phyloP scores from a whole-genome alignment of 2,888 invertebrate species.

The Isoperla grammatica region DNA sequence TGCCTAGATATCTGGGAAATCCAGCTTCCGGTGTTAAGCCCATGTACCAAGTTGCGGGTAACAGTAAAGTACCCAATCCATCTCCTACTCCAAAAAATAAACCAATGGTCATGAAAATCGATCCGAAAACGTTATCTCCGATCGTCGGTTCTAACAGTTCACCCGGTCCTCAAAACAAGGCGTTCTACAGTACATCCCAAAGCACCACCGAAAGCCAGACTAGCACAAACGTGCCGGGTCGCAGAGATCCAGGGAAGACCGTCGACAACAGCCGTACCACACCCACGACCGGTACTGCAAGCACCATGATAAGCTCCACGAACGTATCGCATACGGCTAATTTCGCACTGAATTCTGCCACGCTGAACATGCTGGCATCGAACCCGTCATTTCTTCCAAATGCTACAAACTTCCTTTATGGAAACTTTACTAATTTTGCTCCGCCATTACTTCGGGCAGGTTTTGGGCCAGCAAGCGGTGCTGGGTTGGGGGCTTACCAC shows the following conservation, averaged over 20 bases:
- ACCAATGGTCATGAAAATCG: conserved; percentile 46
- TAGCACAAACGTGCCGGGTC: too few species aligned
- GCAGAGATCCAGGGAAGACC: too few species aligned
- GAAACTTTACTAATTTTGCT: conserved; percentile 3
- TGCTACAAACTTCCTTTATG: conserved; percentile 15
- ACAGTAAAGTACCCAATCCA: conserved; percentile 6
- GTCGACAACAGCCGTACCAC: too few species aligned
- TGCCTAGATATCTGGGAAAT: conserved; percentile 52
- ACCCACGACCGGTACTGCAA: too few species aligned
- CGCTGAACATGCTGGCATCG: conserved; percentile 5
- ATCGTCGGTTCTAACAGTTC: conserved; percentile 39
- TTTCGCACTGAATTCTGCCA: conserved; percentile 8
- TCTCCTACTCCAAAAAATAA: not conserved
- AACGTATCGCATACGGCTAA: not conserved
- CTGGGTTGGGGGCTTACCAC: conserved; percentile 22
- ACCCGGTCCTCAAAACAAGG: not conserved
- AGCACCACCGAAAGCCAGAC: too few species aligned
- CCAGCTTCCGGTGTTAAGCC: conserved; percentile 57
- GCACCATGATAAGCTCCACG: too few species aligned
- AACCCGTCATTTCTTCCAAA: conserved; percentile 14
- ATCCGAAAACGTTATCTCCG: conserved; percentile 54
- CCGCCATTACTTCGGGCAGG: conserved; percentile 6
- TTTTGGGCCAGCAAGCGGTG: not conserved
- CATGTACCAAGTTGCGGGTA: conserved; percentile 50
- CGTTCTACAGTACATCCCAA: not conserved